These are phyloP conservation scores for Anseranas semipalmata DNA, from an alignment of 2,113 vertebrate genomes.

Conservation along the genomic window DNA sequence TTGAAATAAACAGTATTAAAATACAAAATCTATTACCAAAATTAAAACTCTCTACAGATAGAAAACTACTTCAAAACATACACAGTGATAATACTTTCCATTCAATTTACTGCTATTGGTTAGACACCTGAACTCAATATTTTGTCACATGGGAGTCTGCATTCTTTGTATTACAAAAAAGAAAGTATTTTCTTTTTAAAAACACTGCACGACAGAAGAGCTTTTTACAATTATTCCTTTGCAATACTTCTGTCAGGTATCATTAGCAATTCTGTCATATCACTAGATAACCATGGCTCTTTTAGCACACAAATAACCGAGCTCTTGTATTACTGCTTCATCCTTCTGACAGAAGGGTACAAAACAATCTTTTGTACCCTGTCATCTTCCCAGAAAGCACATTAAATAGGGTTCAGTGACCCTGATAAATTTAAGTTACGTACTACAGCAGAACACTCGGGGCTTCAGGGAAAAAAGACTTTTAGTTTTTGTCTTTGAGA, in stretches of 20 bases:
- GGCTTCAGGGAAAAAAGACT: constrained; percentile 34
- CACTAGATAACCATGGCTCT: constrained; percentile 57
- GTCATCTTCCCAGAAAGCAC: constrained; percentile 77
- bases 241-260: constrained; percentile 81
- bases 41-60: background rate
- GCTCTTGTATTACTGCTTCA: constrained; percentile 71
- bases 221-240: constrained; percentile 73
- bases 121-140: background rate
- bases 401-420: constrained; percentile 63
- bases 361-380: constrained; percentile 80
- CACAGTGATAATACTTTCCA: background rate
- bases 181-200: constrained; percentile 1
- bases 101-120: background rate
- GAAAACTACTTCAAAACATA: background rate
- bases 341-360: constrained; percentile 77
- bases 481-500: constrained; percentile 9
- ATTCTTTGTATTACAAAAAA: background rate
- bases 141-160: background rate
- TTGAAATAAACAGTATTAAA: background rate
- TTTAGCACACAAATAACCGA: constrained; percentile 72
- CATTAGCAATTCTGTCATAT: constrained; percentile 79
- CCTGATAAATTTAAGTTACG: constrained; percentile 65
- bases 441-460: constrained; percentile 28
- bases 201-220: background rate
- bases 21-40: background rate